Conservation (phyloP, 2,797 vertebrate genomes). For the Pteropus rufus region DNA sequence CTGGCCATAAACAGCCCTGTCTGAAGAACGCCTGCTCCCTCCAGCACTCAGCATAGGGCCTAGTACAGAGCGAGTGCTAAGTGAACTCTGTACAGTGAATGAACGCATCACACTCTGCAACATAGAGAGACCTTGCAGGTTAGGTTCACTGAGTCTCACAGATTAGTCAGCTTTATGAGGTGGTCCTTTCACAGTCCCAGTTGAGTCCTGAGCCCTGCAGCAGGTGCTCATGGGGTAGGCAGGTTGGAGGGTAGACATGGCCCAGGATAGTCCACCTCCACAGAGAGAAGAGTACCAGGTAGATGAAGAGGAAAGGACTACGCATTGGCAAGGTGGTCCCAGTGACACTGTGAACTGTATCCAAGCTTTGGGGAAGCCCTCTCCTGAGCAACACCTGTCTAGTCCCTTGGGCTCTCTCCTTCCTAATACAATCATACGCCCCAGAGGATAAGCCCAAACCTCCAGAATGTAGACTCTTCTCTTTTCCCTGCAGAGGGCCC, state of each 20-base stretch:
- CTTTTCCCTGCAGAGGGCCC: not conserved
- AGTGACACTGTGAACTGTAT: not conserved
- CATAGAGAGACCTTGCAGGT: not conserved
- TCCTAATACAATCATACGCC: not conserved
- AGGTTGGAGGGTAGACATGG: not conserved
- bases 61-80: not conserved
- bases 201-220: not conserved
- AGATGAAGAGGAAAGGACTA: not conserved
- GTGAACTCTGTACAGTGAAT: not conserved
- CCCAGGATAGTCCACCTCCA: not conserved
- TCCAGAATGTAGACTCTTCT: not conserved
- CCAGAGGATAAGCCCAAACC: not conserved
- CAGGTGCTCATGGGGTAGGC: not conserved
- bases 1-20: not conserved
- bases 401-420: not conserved
- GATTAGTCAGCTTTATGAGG: not conserved
- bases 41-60: not conserved
- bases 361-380: not conserved
- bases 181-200: not conserved
- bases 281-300: not conserved
- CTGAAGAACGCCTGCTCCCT: not conserved
- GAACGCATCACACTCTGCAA: not conserved
- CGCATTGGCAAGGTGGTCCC: not conserved
- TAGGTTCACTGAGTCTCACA: not conserved
- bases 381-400: not conserved